Percentiles rank a stretch among this genome's conserved stretches.
These are phyloP conservation scores for Napeogenes sylphis DNA, from an alignment of 2,888 invertebrate genomes.

Conservation along the genomic window DNA sequence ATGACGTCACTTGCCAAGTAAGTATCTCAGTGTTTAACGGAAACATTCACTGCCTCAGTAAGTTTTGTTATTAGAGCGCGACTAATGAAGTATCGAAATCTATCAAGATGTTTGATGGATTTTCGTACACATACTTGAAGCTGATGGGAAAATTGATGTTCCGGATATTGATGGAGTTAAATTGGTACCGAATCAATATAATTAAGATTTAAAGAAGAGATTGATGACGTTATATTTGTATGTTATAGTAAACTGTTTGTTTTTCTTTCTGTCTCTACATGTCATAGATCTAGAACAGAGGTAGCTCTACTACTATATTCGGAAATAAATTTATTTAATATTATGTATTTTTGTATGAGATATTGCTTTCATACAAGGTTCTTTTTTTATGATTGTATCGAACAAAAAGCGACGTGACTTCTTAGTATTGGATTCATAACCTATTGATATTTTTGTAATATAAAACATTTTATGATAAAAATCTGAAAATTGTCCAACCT, in stretches of 20 bases:
- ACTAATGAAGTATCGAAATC: constrained; percentile 29
- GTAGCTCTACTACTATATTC: too few relatives aligned
- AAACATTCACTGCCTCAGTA: constrained; percentile 25
- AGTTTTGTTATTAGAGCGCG: constrained; percentile 25
- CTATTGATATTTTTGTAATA: too few relatives aligned
- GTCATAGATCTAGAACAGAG: too few relatives aligned
- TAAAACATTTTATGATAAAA: too few relatives aligned
- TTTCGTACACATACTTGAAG: constrained; percentile 23
- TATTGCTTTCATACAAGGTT: too few relatives aligned
- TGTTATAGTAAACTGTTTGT: constrained; percentile 7
- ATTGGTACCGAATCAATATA: not conserved
- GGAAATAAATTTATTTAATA: too few relatives aligned
- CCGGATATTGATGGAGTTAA: constrained; percentile 1
- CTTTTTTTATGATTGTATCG: too few relatives aligned
- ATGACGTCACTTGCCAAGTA: constrained; percentile 13
- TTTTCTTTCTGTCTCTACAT: not conserved
- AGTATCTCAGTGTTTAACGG: constrained; percentile 20
- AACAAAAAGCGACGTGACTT: too few relatives aligned
- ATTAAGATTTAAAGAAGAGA: not conserved
- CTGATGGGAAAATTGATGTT: constrained; percentile 19
- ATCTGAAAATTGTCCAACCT: too few relatives aligned
- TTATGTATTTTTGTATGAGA: too few relatives aligned
- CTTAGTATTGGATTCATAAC: too few relatives aligned
- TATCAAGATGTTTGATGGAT: constrained; percentile 30
- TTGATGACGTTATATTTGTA: not conserved